phyloP scores from a whole-genome alignment of 2,113 vertebrate genomes.

The Macroglossus sobrinus region DNA sequence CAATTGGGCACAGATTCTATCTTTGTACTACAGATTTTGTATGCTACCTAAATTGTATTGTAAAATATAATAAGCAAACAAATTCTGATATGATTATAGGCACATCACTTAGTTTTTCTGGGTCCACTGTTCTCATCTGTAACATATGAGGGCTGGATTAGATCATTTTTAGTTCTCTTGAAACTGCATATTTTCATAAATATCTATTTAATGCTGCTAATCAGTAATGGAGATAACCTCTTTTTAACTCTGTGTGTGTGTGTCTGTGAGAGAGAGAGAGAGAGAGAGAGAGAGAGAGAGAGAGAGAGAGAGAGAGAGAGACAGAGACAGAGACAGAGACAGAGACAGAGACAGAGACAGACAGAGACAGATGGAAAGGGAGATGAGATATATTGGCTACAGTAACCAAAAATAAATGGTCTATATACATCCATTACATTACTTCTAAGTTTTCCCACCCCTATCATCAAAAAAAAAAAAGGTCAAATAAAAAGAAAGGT shows the following conservation, averaged over 20 bases:
- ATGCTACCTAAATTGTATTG: not conserved
- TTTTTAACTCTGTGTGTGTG: not conserved
- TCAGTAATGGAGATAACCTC: not conserved
- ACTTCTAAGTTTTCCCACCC: not conserved
- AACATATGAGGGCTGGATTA: not conserved
- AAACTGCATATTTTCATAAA: not conserved
- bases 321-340: no score
- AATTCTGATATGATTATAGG: not conserved
- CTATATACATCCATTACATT: not conserved
- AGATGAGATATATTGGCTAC: not conserved
- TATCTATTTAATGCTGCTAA: not conserved
- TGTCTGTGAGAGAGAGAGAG: accelerated
- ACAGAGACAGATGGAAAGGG: not conserved
- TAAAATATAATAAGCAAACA: not conserved
- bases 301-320: not conserved
- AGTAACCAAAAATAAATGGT: not conserved
- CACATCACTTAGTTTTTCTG: not conserved
- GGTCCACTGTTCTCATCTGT: not conserved
- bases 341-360: no score
- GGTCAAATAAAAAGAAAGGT: not conserved
- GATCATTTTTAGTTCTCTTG: not conserved
- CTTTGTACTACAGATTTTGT: not conserved
- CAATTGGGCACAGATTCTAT: not conserved
- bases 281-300: no score
- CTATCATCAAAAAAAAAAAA: not conserved